phyloP scores from a whole-genome alignment of 2,888 invertebrate genomes.

The Seira musarum region DNA sequence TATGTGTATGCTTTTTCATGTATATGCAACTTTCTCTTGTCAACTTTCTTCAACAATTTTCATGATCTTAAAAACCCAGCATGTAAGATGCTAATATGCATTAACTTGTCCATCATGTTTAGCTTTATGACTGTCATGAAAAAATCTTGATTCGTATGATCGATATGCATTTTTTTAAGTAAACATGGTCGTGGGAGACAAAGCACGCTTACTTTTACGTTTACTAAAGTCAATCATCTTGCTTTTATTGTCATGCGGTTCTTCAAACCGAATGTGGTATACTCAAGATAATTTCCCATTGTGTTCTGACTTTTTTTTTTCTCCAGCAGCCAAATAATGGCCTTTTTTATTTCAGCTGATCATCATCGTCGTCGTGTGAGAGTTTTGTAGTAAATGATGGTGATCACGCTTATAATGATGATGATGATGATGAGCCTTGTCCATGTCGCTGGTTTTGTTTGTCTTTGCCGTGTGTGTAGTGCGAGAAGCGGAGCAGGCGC shows the following conservation, averaged over 20 bases:
- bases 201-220: too few species aligned
- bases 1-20: not conserved
- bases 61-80: too few species aligned
- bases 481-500: not conserved
- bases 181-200: too few species aligned
- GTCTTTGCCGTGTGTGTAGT: not conserved
- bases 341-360: slow-evolving; percentile 10
- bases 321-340: not conserved
- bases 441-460: too few species aligned
- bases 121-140: too few species aligned
- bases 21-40: not conserved
- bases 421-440: not conserved
- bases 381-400: not conserved
- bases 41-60: too few species aligned
- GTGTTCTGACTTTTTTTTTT: too few species aligned
- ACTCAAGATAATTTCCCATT: not conserved
- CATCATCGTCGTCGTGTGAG: not conserved
- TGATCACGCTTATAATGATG: not conserved
- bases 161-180: too few species aligned
- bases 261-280: not conserved
- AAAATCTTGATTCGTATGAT: too few species aligned
- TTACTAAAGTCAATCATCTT: slow-evolving; percentile 21
- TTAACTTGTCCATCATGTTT: too few species aligned
- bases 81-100: too few species aligned
- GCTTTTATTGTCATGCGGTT: not conserved